Percentiles rank a stretch among this genome's conserved stretches.
phyloP scores from a whole-genome alignment of 2,113 vertebrate species.

The Ciconia maguari region DNA sequence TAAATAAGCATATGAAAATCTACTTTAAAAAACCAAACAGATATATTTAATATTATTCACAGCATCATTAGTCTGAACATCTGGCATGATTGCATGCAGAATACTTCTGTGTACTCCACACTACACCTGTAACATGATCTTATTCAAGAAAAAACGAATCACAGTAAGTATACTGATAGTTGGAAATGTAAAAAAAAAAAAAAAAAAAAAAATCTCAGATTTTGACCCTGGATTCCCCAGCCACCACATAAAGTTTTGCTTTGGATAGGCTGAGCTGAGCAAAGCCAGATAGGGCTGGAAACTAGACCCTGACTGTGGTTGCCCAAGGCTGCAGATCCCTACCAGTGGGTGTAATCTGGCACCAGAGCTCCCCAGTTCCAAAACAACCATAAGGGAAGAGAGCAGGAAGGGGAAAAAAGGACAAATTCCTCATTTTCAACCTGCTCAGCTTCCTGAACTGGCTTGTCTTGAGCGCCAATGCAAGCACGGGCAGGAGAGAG shows the following conservation, averaged over 20 bases:
- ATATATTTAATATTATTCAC: neutral
- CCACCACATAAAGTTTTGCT: neutral
- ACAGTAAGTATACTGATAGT: neutral
- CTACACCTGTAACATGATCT: neutral
- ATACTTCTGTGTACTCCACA: neutral
- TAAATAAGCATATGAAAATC: neutral
- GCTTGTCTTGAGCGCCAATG: neutral
- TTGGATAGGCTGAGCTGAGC: neutral
- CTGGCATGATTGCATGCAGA: neutral
- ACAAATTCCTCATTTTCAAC: neutral
- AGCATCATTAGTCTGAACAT: neutral
- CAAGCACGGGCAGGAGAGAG: rapidly evolving
- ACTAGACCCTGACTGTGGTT: neutral
- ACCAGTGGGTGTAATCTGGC: neutral
- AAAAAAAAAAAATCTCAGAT: neutral
- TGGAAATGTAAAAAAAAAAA: neutral
- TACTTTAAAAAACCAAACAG: neutral
- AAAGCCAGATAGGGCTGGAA: neutral
- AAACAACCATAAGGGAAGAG: neutral
- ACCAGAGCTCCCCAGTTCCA: neutral
- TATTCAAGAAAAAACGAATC: neutral
- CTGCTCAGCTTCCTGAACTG: neutral
- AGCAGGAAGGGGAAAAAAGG: neutral
- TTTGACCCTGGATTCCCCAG: neutral
- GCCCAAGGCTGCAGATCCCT: neutral